Evolutionary conservation across 2,888 invertebrate species (phyloP), one percentile per base, ranked within the genome.

Genomic region (Dryadula phaetusa): DNA sequence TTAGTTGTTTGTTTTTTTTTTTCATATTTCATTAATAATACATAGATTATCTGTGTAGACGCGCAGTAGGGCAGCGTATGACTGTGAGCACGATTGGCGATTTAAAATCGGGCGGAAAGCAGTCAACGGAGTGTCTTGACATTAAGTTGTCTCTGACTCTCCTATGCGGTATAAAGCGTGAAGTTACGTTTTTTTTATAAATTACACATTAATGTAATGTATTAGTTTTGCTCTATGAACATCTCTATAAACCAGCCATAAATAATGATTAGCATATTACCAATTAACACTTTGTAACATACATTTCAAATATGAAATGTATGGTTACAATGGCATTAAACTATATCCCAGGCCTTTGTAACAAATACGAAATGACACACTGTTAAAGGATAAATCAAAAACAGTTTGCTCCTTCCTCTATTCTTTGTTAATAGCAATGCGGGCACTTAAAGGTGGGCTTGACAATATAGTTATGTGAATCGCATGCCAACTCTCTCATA

Each of bases 401-500:
- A 66, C 66, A 42, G 53, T 52, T 32, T 40, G 42, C 58, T 44
- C 60, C 49, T 44, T 62, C 49, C 61, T 32, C 18, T 58, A 64
- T 34, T 60, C 28, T 40, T 53, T 32, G 70, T 60, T 58, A 62
- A 67, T 68, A 82, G 82, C 82, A 81, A 90, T 90, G 88, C 90
- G 90, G 90, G 90, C 75, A 72, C 76, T 77, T 70, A 37, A 69
- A 70, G 63, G 61, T 67, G 70, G 64, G 58, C 68, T 69, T 74
- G 69, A 73, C 75, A 71, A 81, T 82, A 82, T 81, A 77, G 80
- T 81, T 82, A 79, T 79, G 79, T 77, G 78, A 81, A 80, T 84
- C 82, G 84, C 84, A 85, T 85, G 86, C 84, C 76, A 72, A 68
- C 70, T 28, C 80, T 79, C 81, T 80, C 82, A 83, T 86, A 83